These are phyloP conservation scores for Monopterus albus DNA, from an alignment of 2,113 vertebrate genomes.

Conservation along the genomic window DNA sequence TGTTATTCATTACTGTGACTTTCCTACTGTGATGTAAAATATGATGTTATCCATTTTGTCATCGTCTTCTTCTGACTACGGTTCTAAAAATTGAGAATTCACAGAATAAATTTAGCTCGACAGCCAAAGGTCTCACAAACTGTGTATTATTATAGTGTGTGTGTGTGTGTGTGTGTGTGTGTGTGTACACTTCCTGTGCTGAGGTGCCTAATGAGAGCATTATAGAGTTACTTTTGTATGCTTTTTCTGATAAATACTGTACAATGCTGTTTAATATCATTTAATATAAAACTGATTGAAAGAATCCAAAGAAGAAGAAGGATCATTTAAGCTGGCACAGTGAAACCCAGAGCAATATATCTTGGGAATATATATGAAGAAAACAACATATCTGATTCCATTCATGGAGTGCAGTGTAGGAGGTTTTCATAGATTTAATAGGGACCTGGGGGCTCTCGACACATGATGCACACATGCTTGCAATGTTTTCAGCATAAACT, in stretches of 20 bases:
- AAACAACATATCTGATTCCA: slow-evolving; percentile 2
- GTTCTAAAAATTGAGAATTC: no score
- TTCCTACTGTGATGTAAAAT: slow-evolving; percentile 19
- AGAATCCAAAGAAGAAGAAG: no score
- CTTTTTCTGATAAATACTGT: no score
- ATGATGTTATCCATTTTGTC: background rate
- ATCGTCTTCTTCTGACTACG: slow-evolving; percentile 7
- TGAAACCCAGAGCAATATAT: background rate
- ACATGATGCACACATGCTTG: slow-evolving; percentile 1
- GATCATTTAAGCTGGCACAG: background rate
- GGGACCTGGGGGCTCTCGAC: background rate
- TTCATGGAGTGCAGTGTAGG: background rate
- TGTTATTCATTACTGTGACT: no score
- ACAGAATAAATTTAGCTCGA: background rate
- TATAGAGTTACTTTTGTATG: no score
- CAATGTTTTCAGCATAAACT: background rate
- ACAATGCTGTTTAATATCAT: no score
- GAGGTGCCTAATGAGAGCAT: no score
- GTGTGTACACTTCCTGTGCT: no score
- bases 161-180: no score
- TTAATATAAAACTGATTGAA: no score
- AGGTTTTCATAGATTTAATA: slow-evolving; percentile 15
- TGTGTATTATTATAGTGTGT: background rate
- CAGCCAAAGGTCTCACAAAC: background rate
- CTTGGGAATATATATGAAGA: background rate